Conservation (phyloP, 2,797 vertebrate genomes). For the Poliocrania exsul region DNA sequence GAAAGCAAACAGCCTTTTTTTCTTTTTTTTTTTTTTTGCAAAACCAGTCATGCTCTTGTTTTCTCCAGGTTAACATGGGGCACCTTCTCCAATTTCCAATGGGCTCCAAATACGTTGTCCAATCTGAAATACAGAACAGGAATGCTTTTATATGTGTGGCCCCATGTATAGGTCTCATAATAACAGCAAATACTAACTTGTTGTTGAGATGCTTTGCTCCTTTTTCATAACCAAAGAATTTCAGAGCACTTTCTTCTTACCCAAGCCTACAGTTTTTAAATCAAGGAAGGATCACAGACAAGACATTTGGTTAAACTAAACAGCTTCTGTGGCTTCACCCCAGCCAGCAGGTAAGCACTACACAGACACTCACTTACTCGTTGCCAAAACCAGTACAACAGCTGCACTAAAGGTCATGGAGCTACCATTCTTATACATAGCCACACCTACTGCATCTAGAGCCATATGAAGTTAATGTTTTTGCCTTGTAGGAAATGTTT, state of each 20-base stretch:
- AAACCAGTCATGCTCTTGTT: conserved; percentile 78
- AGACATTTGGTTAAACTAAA: not conserved
- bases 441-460: not conserved
- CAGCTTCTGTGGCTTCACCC: not conserved
- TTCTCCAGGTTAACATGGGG: conserved; percentile 67
- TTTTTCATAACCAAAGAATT: conserved; percentile 74
- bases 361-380: fast-evolving
- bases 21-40: conserved; percentile 65
- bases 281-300: not conserved
- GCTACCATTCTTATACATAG: not conserved
- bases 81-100: not conserved
- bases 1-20: conserved; percentile 9
- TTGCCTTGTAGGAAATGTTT: not conserved
- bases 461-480: not conserved
- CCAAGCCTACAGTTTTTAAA: not conserved
- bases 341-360: not conserved
- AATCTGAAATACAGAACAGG: not conserved
- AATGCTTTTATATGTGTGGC: conserved; percentile 71
- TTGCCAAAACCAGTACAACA: not conserved
- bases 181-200: conserved; percentile 58
- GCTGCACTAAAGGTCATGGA: not conserved
- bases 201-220: conserved; percentile 72
- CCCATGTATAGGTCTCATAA: conserved; percentile 29
- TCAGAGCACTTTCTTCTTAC: conserved; percentile 10
- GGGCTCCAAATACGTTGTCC: not conserved